Evolutionary conservation across 2,888 invertebrate genomes (phyloP), one percentile per base, ranked within the genome.

Genomic region (Xylota segnis): DNA sequence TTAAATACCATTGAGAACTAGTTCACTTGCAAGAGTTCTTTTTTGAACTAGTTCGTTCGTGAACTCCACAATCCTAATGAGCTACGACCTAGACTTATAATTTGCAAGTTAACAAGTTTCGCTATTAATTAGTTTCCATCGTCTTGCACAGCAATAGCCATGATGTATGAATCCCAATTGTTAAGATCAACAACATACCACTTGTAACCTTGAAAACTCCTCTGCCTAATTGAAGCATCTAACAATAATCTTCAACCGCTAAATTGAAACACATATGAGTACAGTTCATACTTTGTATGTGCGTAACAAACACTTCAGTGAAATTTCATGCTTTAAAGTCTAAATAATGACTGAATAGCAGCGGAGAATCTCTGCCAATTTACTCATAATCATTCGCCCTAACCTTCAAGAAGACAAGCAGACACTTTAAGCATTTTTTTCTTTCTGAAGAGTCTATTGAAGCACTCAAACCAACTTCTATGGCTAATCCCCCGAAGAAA

Each of bases 191-290:
- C 14, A 43, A 43, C 43, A 43, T 5, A 43, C 43, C 43, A 43
- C 43, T 43, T 43, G 12, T 14, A 5, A 2, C 43, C 43, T 43
- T 43, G 43, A 43, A n/a, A 43, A 43, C 61, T 23, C 43, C 40
- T 61, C 61, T 40, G 9, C n/a, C 14, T 61, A 43, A 61, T 61
- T 61, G 61, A 61, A 45, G 29, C 61, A 43, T 61, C 61, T 43
- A 61, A 61, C 9, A 23, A 45, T 23, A 61, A 43, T 43, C 43
- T 23, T 27, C 27, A 40, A 27, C 27, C 43, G 43, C 23, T 10
- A 16, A 18, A 14, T 14, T 43, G 43, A 43, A 43, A 43, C 43
- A 43, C 43, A 5, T 43, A 43, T 43, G 14, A 4, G 14, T 5
- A n/a, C 10, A 9, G 37, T 7, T 5, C 32, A 32, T 37, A n/a